Evolutionary conservation across 2,888 invertebrate genomes (phyloP), one percentile per base, ranked within the genome.

Genomic region (Cenopis cana): DNA sequence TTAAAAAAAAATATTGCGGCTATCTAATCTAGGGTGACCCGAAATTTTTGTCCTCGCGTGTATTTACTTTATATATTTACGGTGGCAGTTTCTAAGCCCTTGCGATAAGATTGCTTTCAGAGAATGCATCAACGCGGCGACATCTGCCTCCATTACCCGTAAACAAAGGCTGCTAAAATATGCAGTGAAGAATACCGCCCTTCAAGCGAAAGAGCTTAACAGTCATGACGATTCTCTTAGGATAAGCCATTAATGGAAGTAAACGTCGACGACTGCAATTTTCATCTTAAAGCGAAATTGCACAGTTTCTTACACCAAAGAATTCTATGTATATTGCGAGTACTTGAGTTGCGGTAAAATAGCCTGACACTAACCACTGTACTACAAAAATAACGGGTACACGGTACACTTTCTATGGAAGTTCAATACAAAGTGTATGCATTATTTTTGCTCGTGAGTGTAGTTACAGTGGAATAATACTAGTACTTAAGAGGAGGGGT

Each of bases 241-340:
- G 24, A 54, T 38, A 54, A 36, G 54, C 20, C 64, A 20, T 64
- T 52, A 20, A 54, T 11, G n/a, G 36, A 24, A 52, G 14, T 8
- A 64, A 12, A 20, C 36, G 55, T 24, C 29, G 55, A 38, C 52
- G 52, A 38, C n/a, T 38, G 52, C 64, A 64, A 64, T 64, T 64
- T 64, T 64, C 64, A 54, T 64, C 64, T 64, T 64, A 20, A 17
- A 64, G 54, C 20, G 20, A 64, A 64, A 64, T 64, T 64, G 50
- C 62, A 14, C 50, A 62, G 36, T 20, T 52, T 38, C 64, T 54
- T 38, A 52, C 14, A 64, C 36, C 20, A 50, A n/a, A 20, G 18
- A 62, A 62, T 18, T 52, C 62, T 36, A 36, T 62, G 18, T 50
- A 14, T 50, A 33, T 1, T 24, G 1, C 33, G 0, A 33, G 33